Evolutionary conservation across 2,888 invertebrate genomes (phyloP).

Genomic region (Lucinisca nassula): DNA sequence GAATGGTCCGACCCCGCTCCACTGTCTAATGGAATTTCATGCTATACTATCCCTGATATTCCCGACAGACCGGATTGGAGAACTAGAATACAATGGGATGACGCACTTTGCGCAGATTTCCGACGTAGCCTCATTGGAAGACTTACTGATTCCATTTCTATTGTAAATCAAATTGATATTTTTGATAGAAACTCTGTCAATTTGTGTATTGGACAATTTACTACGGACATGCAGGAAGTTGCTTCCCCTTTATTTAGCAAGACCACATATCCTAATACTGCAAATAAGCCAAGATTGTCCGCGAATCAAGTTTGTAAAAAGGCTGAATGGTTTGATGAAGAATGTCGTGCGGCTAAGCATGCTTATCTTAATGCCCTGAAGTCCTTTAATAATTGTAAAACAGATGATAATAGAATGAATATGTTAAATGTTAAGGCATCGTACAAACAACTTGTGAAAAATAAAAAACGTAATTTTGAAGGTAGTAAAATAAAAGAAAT

Average conservation of each 20-base stretch:
- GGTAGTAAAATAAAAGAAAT: neutral
- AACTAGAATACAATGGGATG: too few species aligned
- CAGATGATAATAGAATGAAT: neutral
- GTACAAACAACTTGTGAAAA: constrained; percentile 8
- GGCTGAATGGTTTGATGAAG: constrained; percentile 28
- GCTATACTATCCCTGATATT: neutral
- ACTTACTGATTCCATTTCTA: too few species aligned
- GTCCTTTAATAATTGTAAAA: neutral
- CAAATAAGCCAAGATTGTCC: too few species aligned
- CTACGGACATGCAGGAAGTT: too few species aligned
- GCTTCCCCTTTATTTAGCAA: too few species aligned
- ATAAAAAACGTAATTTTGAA: neutral
- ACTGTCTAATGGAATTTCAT: neutral
- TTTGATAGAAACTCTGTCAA: too few species aligned
- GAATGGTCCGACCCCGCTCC: constrained; percentile 33
- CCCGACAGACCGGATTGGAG: neutral
- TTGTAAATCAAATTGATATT: too few species aligned
- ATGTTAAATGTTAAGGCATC: neutral
- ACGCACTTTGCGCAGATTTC: too few species aligned
- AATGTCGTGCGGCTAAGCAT: neutral
- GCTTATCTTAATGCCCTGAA: constrained; percentile 8
- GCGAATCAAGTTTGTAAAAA: too few species aligned
- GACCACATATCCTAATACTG: too few species aligned
- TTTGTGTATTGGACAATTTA: too few species aligned
- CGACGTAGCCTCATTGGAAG: too few species aligned